phyloP scores from a whole-genome alignment of 1,140 invertebrate species.

The Pectinophora gossypiella region DNA sequence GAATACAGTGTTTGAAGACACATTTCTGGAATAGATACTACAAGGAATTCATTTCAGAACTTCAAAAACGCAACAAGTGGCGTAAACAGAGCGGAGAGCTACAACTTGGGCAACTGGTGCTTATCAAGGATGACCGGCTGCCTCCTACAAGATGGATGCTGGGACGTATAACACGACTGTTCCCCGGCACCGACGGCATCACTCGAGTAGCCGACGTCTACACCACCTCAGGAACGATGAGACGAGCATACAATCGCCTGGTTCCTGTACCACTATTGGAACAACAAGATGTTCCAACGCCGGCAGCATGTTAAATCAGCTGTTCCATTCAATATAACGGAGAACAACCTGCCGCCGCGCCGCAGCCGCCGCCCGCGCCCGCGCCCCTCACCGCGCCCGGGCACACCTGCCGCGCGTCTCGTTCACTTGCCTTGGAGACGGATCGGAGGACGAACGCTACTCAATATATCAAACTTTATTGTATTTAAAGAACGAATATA shows the following conservation, averaged over 20 bases:
- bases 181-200: constrained; percentile 16
- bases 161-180: constrained; percentile 9
- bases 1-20: neutral
- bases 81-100: neutral
- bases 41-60: constrained; percentile 6
- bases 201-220: constrained; percentile 15
- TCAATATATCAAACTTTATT: no score
- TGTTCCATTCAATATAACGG: no score
- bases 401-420: no score
- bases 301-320: constrained; percentile 1
- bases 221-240: neutral
- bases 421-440: no score
- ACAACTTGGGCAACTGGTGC: neutral
- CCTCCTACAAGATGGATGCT: constrained; percentile 6
- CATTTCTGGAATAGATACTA: constrained; percentile 5
- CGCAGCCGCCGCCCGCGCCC: no score
- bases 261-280: neutral
- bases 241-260: neutral
- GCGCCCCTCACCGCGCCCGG: no score
- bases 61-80: neutral
- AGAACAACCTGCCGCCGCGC: no score
- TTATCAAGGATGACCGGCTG: constrained; percentile 3
- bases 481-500: no score
- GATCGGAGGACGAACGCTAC: no score
- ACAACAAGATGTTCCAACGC: neutral